phyloP scores from a whole-genome alignment of 2,888 invertebrate genomes.

The Phortica okadai region DNA sequence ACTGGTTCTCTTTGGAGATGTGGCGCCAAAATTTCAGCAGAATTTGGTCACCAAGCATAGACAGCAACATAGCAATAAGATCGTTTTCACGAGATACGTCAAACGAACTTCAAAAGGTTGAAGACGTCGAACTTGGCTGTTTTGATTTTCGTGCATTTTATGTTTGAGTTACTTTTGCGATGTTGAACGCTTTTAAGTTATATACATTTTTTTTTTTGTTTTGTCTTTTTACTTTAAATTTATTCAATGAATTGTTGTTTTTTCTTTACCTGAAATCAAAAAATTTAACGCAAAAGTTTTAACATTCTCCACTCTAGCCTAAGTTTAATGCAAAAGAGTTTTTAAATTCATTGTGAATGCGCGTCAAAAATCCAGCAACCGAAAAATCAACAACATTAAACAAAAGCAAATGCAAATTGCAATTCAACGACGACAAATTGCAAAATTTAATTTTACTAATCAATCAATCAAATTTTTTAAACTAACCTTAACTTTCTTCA shows the following conservation, averaged over 20 bases:
- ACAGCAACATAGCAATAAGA: no score
- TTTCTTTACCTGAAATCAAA: not conserved
- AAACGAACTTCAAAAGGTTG: no score
- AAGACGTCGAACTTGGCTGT: not conserved
- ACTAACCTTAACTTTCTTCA: slow-evolving; percentile 49
- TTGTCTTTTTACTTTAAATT: not conserved
- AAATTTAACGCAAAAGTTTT: slow-evolving; percentile 6
- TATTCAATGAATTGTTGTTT: not conserved
- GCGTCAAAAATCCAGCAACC: not conserved
- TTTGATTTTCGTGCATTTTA: not conserved
- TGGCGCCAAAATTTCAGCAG: no score
- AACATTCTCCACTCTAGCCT: slow-evolving; percentile 18
- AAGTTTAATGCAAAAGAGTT: not conserved
- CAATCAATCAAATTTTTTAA: slow-evolving; percentile 14
- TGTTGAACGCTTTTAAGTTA: not conserved
- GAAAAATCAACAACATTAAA: slow-evolving; percentile 20
- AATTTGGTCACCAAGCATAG: no score
- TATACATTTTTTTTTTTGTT: not conserved
- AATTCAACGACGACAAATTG: slow-evolving; percentile 25
- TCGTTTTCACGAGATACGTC: no score
- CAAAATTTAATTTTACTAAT: slow-evolving; percentile 8
- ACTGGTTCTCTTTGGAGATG: no score
- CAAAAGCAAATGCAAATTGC: slow-evolving; percentile 29
- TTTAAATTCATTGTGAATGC: not conserved
- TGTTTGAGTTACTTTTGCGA: not conserved